phyloP scores from a whole-genome alignment of 2,888 invertebrate species.

The Orchesella flavescens region DNA sequence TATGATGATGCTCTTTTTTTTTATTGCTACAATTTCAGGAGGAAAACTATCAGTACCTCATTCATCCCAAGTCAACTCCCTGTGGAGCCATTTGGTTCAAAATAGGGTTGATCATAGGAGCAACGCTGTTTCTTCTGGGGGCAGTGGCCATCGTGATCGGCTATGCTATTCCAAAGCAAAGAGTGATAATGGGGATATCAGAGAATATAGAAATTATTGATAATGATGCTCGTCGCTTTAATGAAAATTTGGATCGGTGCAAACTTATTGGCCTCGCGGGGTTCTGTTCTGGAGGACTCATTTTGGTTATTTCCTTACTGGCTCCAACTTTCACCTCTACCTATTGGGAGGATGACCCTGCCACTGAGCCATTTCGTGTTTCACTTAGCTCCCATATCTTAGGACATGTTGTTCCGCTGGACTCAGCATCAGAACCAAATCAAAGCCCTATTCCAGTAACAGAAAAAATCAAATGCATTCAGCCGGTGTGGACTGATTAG shows the following conservation, averaged over 20 bases:
- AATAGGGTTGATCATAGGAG: constrained; percentile 75
- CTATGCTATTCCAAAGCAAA: constrained; percentile 75
- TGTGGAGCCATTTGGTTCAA: constrained; percentile 75
- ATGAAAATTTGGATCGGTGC: constrained; percentile 75
- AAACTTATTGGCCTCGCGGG: constrained; percentile 76
- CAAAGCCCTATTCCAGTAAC: constrained; percentile 72
- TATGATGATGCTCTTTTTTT: constrained; percentile 13
- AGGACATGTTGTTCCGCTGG: constrained; percentile 17
- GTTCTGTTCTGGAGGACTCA: constrained; percentile 76
- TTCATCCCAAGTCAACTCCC: constrained; percentile 73
- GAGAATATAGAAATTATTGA: constrained; percentile 74
- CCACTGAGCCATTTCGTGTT: constrained; percentile 70
- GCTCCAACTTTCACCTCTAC: constrained; percentile 75
- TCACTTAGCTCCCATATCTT: constrained; percentile 43
- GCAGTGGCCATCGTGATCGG: constrained; percentile 76
- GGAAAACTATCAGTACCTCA: constrained; percentile 74
- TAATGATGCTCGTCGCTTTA: constrained; percentile 74
- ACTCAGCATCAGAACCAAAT: constrained; percentile 56
- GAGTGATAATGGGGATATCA: constrained; percentile 74
- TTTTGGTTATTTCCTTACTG: constrained; percentile 75
- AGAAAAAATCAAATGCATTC: constrained; percentile 72
- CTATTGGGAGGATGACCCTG: constrained; percentile 74
- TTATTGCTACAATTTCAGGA: constrained; percentile 58
- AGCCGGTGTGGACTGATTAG: constrained; percentile 73
- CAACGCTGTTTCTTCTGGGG: constrained; percentile 75